Percentiles rank a stretch among this genome's conserved stretches.
phyloP scores from a whole-genome alignment of 2,888 invertebrate genomes.

The Schrankia costaestrigalis region DNA sequence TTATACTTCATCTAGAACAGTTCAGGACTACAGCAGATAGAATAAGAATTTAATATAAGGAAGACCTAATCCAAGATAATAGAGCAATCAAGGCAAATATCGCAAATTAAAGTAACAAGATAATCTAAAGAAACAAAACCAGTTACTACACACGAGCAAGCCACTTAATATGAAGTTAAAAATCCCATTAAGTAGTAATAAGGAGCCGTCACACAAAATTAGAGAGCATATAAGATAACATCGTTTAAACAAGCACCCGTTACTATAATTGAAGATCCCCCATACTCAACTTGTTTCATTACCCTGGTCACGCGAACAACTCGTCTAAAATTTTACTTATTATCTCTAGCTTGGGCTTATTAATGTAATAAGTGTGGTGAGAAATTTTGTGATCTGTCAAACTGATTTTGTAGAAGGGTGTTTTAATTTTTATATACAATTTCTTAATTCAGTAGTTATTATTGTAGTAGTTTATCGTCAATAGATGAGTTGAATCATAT shows the following conservation, averaged over 20 bases:
- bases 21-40: too few species aligned
- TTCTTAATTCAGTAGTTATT: too few species aligned
- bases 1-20: too few species aligned
- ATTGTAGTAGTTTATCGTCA: too few species aligned
- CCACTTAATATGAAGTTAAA: constrained; percentile 27
- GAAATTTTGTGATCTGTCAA: neutral
- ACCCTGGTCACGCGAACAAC: constrained; percentile 26
- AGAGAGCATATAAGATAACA: constrained; percentile 20
- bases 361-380: constrained; percentile 11
- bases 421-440: too few species aligned
- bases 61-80: too few species aligned
- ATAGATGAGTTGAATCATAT: too few species aligned
- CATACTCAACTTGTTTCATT: constrained; percentile 23
- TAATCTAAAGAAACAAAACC: neutral
- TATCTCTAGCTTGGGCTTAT: constrained; percentile 17
- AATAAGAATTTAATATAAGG: too few species aligned
- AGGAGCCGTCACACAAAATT: constrained; percentile 23
- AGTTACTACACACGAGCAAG: constrained; percentile 3
- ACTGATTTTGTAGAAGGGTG: too few species aligned
- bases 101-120: neutral
- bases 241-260: constrained; percentile 26
- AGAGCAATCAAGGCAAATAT: too few species aligned
- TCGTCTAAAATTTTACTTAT: constrained; percentile 12
- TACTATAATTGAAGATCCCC: constrained; percentile 30
- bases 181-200: constrained; percentile 25